Evolutionary conservation across 2,888 invertebrate species (phyloP).

Genomic region (Platynereis dumerilii): DNA sequence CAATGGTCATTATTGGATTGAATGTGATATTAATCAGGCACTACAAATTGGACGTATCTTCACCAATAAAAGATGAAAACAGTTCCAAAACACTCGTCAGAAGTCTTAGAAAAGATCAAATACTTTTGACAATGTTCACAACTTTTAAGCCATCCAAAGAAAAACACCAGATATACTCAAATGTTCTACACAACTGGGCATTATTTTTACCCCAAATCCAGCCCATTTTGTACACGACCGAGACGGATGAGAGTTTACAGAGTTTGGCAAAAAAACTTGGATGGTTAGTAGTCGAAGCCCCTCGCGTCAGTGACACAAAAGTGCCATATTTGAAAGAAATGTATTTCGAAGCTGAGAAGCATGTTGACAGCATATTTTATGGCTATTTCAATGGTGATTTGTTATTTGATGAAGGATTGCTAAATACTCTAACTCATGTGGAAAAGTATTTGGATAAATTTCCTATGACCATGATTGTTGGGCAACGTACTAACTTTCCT

Average conservation of each 20-base stretch:
- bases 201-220: not conserved
- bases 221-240: not conserved
- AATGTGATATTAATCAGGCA: too few relatives aligned
- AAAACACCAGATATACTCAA: not conserved
- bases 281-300: not conserved
- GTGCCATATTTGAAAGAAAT: slow-evolving; percentile 19
- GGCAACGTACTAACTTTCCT: slow-evolving; percentile 8
- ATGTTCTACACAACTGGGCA: slow-evolving; percentile 5
- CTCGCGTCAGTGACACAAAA: not conserved
- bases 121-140: slow-evolving; percentile 1
- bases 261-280: not conserved
- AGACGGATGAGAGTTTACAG: not conserved
- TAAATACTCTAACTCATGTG: slow-evolving; percentile 5
- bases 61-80: too few relatives aligned
- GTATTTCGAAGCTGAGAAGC: slow-evolving; percentile 6
- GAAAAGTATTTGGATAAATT: not conserved
- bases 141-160: not conserved
- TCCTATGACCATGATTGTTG: not conserved
- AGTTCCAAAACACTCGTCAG: too few relatives aligned
- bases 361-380: slow-evolving; percentile 16
- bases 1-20: too few relatives aligned
- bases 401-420: slow-evolving; percentile 11
- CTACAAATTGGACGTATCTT: too few relatives aligned
- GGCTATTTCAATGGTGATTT: slow-evolving; percentile 21
- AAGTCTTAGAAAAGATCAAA: too few relatives aligned